These are phyloP conservation scores for Nothura maculosa DNA, from an alignment of 2,797 vertebrate genomes.

Conservation along the genomic window DNA sequence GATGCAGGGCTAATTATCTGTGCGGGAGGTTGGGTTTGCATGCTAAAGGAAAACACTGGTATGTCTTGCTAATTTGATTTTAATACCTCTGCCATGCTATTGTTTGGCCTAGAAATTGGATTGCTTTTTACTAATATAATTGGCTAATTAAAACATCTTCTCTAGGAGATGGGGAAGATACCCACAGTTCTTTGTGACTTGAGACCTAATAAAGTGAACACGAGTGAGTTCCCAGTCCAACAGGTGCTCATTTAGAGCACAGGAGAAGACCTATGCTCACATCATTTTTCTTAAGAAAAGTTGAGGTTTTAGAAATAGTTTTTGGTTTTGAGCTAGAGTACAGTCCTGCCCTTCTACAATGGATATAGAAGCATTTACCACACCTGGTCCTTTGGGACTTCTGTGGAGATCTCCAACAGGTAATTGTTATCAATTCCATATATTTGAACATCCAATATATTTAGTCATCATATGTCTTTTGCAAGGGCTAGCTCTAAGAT, in stretches of 20 bases:
- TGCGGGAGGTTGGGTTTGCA: slow-evolving; percentile 14
- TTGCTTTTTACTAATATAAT: slow-evolving; percentile 60
- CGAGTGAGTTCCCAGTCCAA: neutral
- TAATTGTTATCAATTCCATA: neutral
- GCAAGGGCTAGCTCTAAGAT: neutral
- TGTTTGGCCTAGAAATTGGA: slow-evolving; percentile 59
- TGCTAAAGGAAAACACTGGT: slow-evolving; percentile 21
- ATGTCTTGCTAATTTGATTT: slow-evolving; percentile 58
- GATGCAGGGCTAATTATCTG: slow-evolving; percentile 17
- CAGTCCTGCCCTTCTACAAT: neutral
- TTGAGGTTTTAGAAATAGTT: too few species aligned
- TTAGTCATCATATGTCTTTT: neutral
- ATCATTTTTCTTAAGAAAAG: neutral
- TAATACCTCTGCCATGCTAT: slow-evolving; percentile 53
- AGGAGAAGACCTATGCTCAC: neutral
- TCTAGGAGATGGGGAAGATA: slow-evolving; percentile 56
- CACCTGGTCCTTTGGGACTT: neutral
- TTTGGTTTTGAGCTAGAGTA: neutral
- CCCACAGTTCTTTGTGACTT: slow-evolving; percentile 18
- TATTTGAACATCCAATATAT: neutral
- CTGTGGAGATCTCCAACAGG: rapidly evolving
- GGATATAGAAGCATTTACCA: neutral
- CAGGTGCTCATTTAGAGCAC: neutral
- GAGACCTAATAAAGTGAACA: slow-evolving; percentile 19
- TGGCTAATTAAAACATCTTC: slow-evolving; percentile 64